Evolutionary conservation across 2,888 invertebrate genomes (phyloP), one percentile per base, ranked within the genome.

Genomic region (Antheraea assamensis): DNA sequence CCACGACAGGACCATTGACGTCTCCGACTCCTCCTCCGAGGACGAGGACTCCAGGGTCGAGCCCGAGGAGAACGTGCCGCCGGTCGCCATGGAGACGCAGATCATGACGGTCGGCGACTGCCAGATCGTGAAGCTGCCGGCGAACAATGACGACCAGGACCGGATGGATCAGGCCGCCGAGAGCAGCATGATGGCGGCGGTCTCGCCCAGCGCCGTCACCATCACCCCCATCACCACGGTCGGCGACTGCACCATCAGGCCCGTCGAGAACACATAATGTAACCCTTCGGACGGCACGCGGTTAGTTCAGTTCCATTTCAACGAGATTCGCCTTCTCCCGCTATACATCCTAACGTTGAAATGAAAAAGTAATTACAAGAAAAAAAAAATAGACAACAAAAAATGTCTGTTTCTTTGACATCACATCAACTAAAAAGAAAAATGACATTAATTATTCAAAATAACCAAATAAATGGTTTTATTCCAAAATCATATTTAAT

Each of bases 91-190:
- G 82, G 93, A 93, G n/a, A 89, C 93, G 2, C 93, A 92, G 75
- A 91, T 94, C 71, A 92, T 95, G 92, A 95, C 93, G n/a, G 94
- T 94, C 2, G 95, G 95, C 8, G 95, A 95, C 85, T 94, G 95
- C 77, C 95, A 95, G 84, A 95, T 94, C 71, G 93, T 94, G 52
- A 95, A 94, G 75, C 89, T 94, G 7, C 93, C 93, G 24, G 86
- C 91, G 13, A 85, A 79, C 31, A 84, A 80, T 61, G 92, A 92
- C 0, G 90, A 91, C 0, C 90, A 90, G 1, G 89, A 91, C 3
- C 87, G 87, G 72, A 73, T 77, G n/a, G 88, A 89, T 8, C 85
- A 82, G 30, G 82, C 82, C 10, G 83, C 82, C 3, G 89, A 89
- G 35, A 78, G 78, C 31, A 81, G 76, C 64, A 73, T 83, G 10